These are phyloP conservation scores for Rachycentron canadum DNA, from an alignment of 2,797 vertebrate genomes.

Conservation along the genomic window DNA sequence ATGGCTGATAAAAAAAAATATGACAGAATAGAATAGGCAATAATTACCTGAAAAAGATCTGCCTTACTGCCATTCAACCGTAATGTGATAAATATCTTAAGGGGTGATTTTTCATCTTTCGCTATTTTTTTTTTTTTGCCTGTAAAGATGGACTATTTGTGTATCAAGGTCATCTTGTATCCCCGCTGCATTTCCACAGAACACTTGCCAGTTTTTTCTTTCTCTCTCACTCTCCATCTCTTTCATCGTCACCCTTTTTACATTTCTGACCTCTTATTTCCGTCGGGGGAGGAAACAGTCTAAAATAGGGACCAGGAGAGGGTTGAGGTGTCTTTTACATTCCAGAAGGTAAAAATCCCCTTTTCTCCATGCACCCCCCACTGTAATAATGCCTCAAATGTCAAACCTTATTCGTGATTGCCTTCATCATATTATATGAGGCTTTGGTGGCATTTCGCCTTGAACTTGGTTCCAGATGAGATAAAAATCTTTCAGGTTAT, in stretches of 20 bases:
- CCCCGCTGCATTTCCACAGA: conserved; percentile 42
- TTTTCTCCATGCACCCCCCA: conserved; percentile 4
- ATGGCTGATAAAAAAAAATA: conserved; percentile 45
- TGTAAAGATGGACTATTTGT: conserved; percentile 65
- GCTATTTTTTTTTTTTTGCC: conserved; percentile 16
- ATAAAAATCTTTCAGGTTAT: conserved; percentile 32
- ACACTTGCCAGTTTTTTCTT: conserved; percentile 26
- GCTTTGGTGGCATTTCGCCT: conserved; percentile 56
- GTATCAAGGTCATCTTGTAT: conserved; percentile 75
- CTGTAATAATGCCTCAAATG: conserved; percentile 70
- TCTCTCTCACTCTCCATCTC: neutral
- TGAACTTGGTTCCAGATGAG: conserved; percentile 48
- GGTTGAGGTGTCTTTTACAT: conserved; percentile 42
- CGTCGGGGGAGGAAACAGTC: conserved; percentile 16
- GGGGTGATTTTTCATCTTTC: conserved; percentile 33
- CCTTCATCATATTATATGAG: conserved; percentile 56
- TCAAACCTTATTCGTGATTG: conserved; percentile 56
- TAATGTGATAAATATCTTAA: conserved; percentile 67
- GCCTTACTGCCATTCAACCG: conserved; percentile 46
- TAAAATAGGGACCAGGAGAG: conserved; percentile 37
- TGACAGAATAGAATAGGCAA: conserved; percentile 36
- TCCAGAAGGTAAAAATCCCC: conserved; percentile 35
- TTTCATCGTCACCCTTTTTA: neutral
- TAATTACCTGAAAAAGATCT: conserved; percentile 66
- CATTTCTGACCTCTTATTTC: conserved; percentile 43